Conservation (phyloP, 2,888 invertebrate species). For the Eupithecia tripunctaria region DNA sequence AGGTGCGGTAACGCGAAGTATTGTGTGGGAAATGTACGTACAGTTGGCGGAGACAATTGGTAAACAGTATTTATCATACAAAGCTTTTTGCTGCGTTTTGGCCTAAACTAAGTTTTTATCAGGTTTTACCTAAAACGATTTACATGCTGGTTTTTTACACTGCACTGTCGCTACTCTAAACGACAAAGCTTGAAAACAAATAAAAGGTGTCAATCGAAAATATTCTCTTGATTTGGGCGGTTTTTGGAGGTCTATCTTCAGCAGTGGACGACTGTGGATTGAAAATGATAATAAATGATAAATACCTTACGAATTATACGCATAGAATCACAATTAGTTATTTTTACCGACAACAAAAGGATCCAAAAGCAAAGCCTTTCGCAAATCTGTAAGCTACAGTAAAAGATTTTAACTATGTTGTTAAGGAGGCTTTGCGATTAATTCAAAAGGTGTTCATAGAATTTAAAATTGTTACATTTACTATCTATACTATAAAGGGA, state of each 20-base stretch:
- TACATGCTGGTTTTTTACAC: no score
- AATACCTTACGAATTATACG: no score
- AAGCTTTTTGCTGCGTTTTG: background rate
- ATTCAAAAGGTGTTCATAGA: background rate
- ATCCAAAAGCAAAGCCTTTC: background rate
- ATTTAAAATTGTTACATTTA: background rate
- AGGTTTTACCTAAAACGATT: no score
- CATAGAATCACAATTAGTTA: no score
- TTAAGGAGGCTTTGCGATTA: background rate
- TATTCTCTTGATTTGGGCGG: no score
- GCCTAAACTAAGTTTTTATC: background rate
- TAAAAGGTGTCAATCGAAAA: background rate
- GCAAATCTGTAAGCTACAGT: background rate
- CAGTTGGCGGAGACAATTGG: background rate
- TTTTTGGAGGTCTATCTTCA: background rate
- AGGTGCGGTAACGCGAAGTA: slow-evolving; percentile 21
- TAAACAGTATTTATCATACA: background rate
- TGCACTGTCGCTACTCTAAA: background rate
- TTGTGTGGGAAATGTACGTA: slow-evolving; percentile 3
- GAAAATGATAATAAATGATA: background rate
- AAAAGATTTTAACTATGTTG: background rate
- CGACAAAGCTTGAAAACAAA: background rate
- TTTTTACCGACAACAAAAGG: no score
- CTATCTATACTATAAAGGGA: no score
- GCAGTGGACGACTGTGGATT: background rate